phyloP scores from a whole-genome alignment of 1,140 invertebrate species.

The Myzus persicae region DNA sequence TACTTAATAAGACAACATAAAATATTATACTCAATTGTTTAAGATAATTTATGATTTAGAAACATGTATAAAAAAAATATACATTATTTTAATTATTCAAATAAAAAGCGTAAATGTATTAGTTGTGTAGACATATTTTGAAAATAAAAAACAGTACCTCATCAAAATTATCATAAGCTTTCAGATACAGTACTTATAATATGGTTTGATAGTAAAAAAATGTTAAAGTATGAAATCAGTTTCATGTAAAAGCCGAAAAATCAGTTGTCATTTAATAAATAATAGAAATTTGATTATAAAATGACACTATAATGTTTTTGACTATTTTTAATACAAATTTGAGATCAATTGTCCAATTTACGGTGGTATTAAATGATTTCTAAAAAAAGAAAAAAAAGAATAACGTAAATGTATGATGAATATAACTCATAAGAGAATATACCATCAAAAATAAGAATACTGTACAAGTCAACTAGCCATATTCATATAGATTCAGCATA shows the following conservation, averaged over 20 bases:
- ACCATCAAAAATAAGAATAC: conserved; percentile 27
- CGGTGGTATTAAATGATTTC: conserved; percentile 26
- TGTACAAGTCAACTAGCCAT: neutral
- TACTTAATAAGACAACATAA: neutral
- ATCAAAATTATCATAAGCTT: neutral
- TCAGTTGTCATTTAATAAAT: neutral
- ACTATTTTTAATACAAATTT: conserved; percentile 29
- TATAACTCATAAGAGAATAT: conserved; percentile 3
- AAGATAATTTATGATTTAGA: neutral
- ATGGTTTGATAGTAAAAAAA: neutral
- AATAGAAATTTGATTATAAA: conserved; percentile 25
- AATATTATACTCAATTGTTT: neutral
- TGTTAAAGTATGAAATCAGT: neutral
- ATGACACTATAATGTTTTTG: conserved; percentile 37
- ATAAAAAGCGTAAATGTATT: neutral
- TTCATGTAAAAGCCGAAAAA: neutral
- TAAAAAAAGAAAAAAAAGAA: neutral
- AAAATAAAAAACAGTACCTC: neutral
- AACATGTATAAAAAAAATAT: neutral
- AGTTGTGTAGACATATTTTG: neutral
- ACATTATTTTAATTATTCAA: neutral
- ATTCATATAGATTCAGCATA: neutral
- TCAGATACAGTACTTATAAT: neutral
- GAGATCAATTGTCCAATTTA: conserved; percentile 39
- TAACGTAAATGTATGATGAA: neutral